A percentile compares a stretch with the other conserved stretches of the same genome.
Evolutionary conservation across 2,797 vertebrate species (phyloP).

Genomic region (Macrochelys suwanniensis): DNA sequence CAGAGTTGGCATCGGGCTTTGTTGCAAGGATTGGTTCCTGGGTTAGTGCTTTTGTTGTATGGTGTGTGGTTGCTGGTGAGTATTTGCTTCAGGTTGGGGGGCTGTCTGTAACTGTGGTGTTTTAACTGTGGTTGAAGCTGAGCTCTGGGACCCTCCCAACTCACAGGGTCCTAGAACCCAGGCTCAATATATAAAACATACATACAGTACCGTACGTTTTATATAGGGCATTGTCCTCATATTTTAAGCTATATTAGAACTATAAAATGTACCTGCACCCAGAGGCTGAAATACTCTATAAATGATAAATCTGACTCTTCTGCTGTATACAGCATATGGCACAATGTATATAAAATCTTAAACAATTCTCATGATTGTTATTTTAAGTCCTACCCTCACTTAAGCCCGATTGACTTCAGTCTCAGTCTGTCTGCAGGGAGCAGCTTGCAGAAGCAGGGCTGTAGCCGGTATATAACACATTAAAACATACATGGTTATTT

Average conservation of each 20-base stretch:
- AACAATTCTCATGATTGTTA: not conserved
- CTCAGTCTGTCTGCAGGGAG: not conserved
- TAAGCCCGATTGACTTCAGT: not conserved
- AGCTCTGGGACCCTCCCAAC: not conserved
- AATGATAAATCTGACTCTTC: not conserved
- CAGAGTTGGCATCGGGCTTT: no score
- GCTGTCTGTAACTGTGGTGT: not conserved
- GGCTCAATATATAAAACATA: not conserved
- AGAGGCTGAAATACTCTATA: not conserved
- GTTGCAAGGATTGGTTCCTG: no score
- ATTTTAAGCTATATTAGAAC: not conserved
- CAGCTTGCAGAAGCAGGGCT: not conserved
- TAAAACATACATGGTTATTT: not conserved
- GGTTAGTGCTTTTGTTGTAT: no score
- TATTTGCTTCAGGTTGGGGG: no score
- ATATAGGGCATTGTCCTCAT: not conserved
- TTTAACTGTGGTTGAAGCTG: not conserved
- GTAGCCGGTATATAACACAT: not conserved
- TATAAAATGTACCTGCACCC: not conserved
- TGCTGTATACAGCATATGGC: rapidly evolving
- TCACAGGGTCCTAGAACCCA: not conserved
- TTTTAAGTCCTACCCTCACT: not conserved
- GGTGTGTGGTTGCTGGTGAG: no score
- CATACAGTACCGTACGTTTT: not conserved
- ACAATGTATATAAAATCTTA: not conserved